Evolutionary conservation across 2,113 vertebrate species (phyloP), one percentile per base, ranked within the genome.

Genomic region (Bagarius yarrelli): DNA sequence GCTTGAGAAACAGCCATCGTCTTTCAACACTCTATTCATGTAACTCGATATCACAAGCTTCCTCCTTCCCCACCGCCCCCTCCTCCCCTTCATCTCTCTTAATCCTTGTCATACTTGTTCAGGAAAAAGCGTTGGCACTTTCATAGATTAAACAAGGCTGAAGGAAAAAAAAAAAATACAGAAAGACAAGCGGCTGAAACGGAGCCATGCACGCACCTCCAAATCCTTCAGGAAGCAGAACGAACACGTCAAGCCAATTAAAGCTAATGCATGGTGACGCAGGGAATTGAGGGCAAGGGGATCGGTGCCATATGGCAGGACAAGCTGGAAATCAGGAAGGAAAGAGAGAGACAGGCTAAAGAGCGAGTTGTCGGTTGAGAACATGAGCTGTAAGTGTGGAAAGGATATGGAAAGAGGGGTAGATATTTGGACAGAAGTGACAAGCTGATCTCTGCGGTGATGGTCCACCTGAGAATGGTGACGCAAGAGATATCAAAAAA

Each of bases 231-330:
- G 79, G 76, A 87, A 76, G 78, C 87, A 89, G 88, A 90, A 88
- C 72, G 88, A 91, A 90, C 89, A 89, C 87, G 89, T 91, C 91
- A 91, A 87, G 85, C 91, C 91, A 92, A 92, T 92, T 90, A 90
- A 89, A 90, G 89, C 88, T 92, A 91, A 92, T 90, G 90, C 88
- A 85, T 85, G 85, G 90, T 89, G 91, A 92, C 90, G 86, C 80
- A 81, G 80, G 87, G 89, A 89, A 92, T 91, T 84, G 87, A 89
- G 90, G 91, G 78, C 87, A 90, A 90, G 90, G 50, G 88, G 89
- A 90, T 87, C 85, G 87, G 87, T 89, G 89, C 91, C 91, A 92
- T 93, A 92, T 92, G 91, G 90, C 85, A 73, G 85, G 85, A 86
- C 87, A 83, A 83, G 87, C 89, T 89, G 88, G 88, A 91, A 90